These are phyloP conservation scores for Encarsia formosa DNA, from an alignment of 2,888 invertebrate genomes.

Conservation along the genomic window DNA sequence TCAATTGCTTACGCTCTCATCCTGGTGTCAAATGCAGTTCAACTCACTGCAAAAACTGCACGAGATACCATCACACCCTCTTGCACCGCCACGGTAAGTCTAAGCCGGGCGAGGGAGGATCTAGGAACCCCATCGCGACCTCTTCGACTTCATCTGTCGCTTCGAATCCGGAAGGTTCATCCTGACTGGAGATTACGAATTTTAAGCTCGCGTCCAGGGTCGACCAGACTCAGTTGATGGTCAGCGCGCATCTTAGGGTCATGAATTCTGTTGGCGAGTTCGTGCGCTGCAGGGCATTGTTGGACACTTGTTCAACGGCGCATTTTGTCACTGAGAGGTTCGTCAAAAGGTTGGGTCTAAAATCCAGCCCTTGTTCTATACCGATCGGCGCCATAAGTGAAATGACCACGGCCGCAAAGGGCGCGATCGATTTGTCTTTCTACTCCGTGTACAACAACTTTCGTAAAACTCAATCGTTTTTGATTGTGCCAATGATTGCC, in stretches of 20 bases:
- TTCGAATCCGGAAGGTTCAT: no score
- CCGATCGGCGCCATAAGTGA: neutral
- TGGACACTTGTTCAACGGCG: conserved; percentile 3
- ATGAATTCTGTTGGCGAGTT: neutral
- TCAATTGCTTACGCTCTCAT: neutral
- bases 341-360: neutral
- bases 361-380: neutral
- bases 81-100: neutral
- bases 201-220: neutral
- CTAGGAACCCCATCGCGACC: no score
- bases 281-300: neutral
- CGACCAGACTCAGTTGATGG: conserved; percentile 3
- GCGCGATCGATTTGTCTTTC: neutral
- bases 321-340: conserved; percentile 1
- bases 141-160: no score
- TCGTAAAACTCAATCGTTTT: conserved; percentile 1
- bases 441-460: neutral
- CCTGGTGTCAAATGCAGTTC: neutral
- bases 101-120: neutral
- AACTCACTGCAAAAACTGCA: neutral
- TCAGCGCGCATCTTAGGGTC: neutral
- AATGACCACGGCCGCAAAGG: neutral
- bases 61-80: neutral
- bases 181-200: no score
- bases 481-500: conserved; percentile 2